Conservation (phyloP, 2,113 vertebrate genomes). For the Turnix velox region DNA sequence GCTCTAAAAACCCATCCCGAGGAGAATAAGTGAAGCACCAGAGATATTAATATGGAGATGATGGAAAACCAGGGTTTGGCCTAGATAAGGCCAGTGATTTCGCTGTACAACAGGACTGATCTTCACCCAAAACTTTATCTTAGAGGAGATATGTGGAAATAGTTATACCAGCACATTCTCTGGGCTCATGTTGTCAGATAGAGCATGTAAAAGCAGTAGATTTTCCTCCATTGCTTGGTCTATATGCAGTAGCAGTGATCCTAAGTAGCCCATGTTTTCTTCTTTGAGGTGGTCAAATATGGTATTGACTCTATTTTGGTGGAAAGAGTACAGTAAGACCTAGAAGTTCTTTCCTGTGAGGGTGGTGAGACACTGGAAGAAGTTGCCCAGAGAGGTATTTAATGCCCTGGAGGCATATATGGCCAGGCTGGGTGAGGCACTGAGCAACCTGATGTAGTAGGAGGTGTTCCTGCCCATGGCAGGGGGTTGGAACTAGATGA, state of each 20-base stretch:
- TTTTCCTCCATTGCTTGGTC: background rate
- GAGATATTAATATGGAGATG: background rate
- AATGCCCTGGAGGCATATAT: no score
- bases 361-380: no score
- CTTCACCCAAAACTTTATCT: background rate
- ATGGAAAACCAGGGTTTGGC: background rate
- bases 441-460: no score
- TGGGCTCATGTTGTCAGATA: background rate
- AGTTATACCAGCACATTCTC: background rate
- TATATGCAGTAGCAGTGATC: accelerated
- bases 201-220: background rate
- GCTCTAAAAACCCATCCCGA: slow-evolving; percentile 8
- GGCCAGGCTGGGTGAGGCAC: no score
- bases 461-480: no score
- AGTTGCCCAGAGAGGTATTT: no score
- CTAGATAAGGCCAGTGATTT: background rate
- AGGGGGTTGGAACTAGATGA: no score
- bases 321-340: background rate
- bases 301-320: background rate
- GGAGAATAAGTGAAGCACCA: background rate
- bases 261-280: background rate
- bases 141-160: background rate
- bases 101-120: background rate
- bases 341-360: no score
- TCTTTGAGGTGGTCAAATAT: background rate